Evolutionary conservation across 2,797 vertebrate species (phyloP), one percentile per base, ranked within the genome.

Genomic region (Characodon lateralis): DNA sequence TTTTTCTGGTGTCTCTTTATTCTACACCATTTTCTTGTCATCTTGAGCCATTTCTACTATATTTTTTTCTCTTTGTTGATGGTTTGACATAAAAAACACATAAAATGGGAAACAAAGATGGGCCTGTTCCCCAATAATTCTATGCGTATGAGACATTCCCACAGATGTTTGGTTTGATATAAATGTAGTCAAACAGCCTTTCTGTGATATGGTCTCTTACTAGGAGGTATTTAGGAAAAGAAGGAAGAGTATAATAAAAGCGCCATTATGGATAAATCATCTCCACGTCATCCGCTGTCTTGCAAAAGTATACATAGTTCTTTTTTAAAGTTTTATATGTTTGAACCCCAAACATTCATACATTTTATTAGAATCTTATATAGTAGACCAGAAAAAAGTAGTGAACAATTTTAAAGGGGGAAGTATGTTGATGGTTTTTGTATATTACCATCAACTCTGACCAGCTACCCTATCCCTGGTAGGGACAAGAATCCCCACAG

Each of bases 1-100:
- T 31, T 10, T 22, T 71, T 48, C 2, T 63, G 28, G 35, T 6
- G 20, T 16, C 55, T 35, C 35, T 24, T 55, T 74, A 20, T 74
- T 65, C 26, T 51, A 2, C 20, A n/a, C 16, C 46, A 51, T 74
- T 74, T 75, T 66, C 46, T 65, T 73, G 72, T 73, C 72, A 73
- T 22, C 39, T 28, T 28, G 39, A 73, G 39, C 14, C 28, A 8
- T 46, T 73, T 59, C 48, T 71, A 35, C 50, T 53, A 35, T 51
- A 22, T 71, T 12, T 48, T n/a, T 59, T 20, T 73, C 39, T 61
- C 41, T 46, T 73, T 59, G 41, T 73, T 46, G 39, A 59, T 10
- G 72, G 9, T 2, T 73, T 46, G 41, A 48, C 26, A 48, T 12
- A 6, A 28, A 61, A 53, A 48, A 31, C 3, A 28, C 7, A 73